These are phyloP conservation scores for Hyppa rectilinea DNA, from an alignment of 2,888 invertebrate genomes.

Conservation along the genomic window DNA sequence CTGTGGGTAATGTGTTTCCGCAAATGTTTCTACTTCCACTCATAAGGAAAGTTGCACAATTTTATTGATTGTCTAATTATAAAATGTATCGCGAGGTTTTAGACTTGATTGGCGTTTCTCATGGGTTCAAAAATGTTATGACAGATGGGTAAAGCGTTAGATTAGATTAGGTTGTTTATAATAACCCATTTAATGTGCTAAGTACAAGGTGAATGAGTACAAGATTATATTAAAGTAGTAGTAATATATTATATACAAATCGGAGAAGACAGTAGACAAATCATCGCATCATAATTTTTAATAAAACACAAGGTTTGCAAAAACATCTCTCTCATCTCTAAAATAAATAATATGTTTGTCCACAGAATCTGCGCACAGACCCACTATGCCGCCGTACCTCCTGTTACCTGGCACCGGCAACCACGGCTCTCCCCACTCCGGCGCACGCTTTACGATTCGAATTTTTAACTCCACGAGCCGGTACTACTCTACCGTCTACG, in stretches of 20 bases:
- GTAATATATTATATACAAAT: too few species aligned
- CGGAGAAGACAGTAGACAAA: neutral
- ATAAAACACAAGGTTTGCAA: neutral
- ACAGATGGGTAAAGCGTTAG: neutral
- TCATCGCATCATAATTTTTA: neutral
- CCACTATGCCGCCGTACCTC: slow-evolving; percentile 86
- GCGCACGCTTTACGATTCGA: slow-evolving; percentile 71
- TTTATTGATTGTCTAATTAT: neutral
- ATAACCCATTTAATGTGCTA: neutral
- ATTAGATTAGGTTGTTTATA: neutral
- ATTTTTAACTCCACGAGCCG: slow-evolving; percentile 72
- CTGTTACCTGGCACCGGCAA: slow-evolving; percentile 89
- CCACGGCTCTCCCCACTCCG: slow-evolving; percentile 74
- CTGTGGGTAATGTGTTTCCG: slow-evolving; percentile 28
- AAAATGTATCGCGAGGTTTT: neutral
- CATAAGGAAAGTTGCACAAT: neutral
- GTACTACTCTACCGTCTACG: slow-evolving; percentile 41
- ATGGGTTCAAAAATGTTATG: neutral
- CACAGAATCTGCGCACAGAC: slow-evolving; percentile 16
- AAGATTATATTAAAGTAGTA: too few species aligned
- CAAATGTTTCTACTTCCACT: slow-evolving; percentile 1
- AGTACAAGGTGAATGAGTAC: neutral
- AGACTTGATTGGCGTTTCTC: neutral
- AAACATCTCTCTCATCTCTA: too few species aligned
- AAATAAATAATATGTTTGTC: slow-evolving; percentile 63